Percentiles rank a stretch among this genome's conserved stretches.
These are phyloP conservation scores for Oncorhynchus clarkii DNA, from an alignment of 2,113 vertebrate species.

Conservation along the genomic window DNA sequence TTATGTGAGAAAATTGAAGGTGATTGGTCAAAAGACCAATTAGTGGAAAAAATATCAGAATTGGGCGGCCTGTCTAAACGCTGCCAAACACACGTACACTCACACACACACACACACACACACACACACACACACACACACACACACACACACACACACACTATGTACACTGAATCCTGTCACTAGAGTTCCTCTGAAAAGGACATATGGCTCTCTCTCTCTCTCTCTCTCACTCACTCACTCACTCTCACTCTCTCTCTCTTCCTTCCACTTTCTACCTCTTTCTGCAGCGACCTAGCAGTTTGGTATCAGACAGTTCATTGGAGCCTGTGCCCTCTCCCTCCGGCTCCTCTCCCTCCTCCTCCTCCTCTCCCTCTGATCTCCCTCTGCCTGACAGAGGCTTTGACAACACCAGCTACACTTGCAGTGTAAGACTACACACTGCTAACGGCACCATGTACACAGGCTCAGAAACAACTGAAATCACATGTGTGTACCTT, in stretches of 20 bases:
- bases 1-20: too few species aligned
- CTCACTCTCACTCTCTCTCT: background rate
- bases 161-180: too few species aligned
- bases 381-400: slow-evolving; percentile 50
- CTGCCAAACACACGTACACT: too few species aligned
- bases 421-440: slow-evolving; percentile 45
- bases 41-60: too few species aligned
- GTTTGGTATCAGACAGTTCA: slow-evolving; percentile 75
- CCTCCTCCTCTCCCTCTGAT: slow-evolving; percentile 57
- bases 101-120: background rate
- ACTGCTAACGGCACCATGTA: too few species aligned
- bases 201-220: too few species aligned
- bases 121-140: background rate
- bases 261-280: background rate
- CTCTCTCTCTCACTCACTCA: too few species aligned
- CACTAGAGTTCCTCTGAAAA: too few species aligned
- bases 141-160: background rate
- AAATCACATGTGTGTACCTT: too few species aligned
- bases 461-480: background rate
- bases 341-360: slow-evolving; percentile 64
- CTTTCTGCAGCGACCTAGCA: slow-evolving; percentile 67
- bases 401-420: slow-evolving; percentile 65
- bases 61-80: too few species aligned
- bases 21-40: too few species aligned
- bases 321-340: slow-evolving; percentile 76